Evolutionary conservation across 2,888 invertebrate species (phyloP).

Genomic region (Matsumyia berberina): DNA sequence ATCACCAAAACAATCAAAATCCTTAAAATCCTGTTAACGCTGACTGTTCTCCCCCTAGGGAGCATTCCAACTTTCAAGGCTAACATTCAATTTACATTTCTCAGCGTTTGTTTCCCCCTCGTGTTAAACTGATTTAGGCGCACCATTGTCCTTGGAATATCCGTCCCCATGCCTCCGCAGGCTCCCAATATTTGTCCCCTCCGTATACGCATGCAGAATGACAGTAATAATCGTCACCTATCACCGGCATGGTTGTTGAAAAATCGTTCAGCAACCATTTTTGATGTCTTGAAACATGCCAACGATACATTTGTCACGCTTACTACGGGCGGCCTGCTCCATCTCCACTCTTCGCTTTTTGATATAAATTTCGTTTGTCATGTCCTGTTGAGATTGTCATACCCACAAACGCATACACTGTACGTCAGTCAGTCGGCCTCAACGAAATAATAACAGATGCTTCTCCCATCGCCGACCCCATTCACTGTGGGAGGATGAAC

Average conservation of each 20-base stretch:
- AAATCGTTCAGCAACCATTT: conserved; percentile 48
- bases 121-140: conserved; percentile 28
- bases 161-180: background rate
- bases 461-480: conserved; percentile 7
- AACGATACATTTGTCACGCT: conserved; percentile 38
- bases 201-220: conserved; percentile 35
- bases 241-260: conserved; percentile 46
- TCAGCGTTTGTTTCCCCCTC: background rate
- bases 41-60: background rate
- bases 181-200: background rate
- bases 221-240: conserved; percentile 56
- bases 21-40: conserved; percentile 25
- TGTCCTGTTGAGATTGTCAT: conserved; percentile 52
- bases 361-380: conserved; percentile 54
- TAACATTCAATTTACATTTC: conserved; percentile 58
- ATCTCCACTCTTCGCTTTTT: background rate
- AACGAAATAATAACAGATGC: conserved; percentile 53
- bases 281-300: conserved; percentile 38
- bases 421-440: conserved; percentile 18
- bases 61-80: conserved; percentile 16
- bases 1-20: conserved; percentile 42
- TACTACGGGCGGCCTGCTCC: background rate
- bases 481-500: background rate
- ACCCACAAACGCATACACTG: background rate
- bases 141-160: conserved; percentile 32